Evolutionary conservation across 1,140 invertebrate genomes (phyloP), one percentile per base, ranked within the genome.

Genomic region (Nilaparvata lugens): DNA sequence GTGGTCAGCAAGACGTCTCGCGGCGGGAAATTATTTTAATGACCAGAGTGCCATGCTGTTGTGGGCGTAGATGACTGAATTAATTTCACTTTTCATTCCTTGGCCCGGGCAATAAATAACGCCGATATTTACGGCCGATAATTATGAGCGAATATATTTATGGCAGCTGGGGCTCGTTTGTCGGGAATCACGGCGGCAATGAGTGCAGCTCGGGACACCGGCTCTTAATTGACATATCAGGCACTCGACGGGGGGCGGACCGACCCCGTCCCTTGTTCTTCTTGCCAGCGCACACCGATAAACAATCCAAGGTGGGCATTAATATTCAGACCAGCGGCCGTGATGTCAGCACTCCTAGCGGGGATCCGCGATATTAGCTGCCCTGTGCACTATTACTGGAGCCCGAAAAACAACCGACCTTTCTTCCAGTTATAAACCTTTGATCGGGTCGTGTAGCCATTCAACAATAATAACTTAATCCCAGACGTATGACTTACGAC

Each of bases 191-290:
- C 25, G 25, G 25, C 25, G 25, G 25, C 25, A 28, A 28, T 28
- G 25, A 35, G 16, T 1, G 45, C 45, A 48, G 16, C 16, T 9
- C 16, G 45, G 21, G 45, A 40, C 38, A 40, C 38, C 38, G n/a
- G 38, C n/a, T 7, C 45, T 48, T 48, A 48, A 48, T 48, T 48
- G 45, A 48, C 45, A 48, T 48, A 48, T 48, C 45, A 48, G 45
- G 45, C 45, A 19, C 45, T 48, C 45, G 45, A 48, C 45, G 45
- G 45, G 45, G 45, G 45, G 45, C 45, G 45, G 45, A 23, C 21
- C 21, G 1, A 4, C 21, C n/a, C 45, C 5, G 1, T 5, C 45
- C 14, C 2, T 18, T 3, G 11, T 48, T 48, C 11, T 48, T 48
- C 45, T 16, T 48, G 31, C 31, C 31, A 35, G 31, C 4, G 21